Conservation (phyloP, 2,113 vertebrate genomes). For the Monarcha castaneiventris region DNA sequence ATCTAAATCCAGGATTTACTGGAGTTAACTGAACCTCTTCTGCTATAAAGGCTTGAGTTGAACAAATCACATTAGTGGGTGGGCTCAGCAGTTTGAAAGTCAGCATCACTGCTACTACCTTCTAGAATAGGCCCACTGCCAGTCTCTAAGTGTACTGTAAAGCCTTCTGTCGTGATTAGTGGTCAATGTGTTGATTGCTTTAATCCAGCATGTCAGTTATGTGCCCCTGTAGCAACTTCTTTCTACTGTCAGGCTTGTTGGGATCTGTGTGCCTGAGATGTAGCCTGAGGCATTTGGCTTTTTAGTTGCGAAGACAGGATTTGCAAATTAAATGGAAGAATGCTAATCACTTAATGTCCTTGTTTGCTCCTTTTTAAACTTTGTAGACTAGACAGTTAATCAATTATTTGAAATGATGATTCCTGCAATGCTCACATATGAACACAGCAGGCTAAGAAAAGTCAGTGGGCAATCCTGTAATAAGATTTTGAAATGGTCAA, state of each 20-base stretch:
- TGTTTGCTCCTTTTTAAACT: slow-evolving; percentile 78
- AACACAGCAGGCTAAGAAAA: slow-evolving; percentile 42
- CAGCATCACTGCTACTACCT: neutral
- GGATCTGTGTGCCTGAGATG: slow-evolving; percentile 12
- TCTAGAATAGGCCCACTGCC: neutral
- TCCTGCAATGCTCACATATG: slow-evolving; percentile 66
- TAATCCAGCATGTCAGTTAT: slow-evolving; percentile 11
- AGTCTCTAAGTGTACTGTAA: neutral
- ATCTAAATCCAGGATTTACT: neutral
- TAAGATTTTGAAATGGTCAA: neutral
- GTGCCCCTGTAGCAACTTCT: neutral
- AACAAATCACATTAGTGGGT: neutral
- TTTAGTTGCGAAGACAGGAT: slow-evolving; percentile 50
- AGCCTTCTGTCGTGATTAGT: slow-evolving; percentile 10
- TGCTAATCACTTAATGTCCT: slow-evolving; percentile 75
- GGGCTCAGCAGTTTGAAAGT: neutral
- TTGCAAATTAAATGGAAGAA: slow-evolving; percentile 68
- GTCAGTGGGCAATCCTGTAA: slow-evolving; percentile 14
- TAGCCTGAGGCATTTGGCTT: slow-evolving; percentile 58
- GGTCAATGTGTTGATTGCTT: slow-evolving; percentile 33
- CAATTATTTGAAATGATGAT: slow-evolving; percentile 78
- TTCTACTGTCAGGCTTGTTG: slow-evolving; percentile 30
- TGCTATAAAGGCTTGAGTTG: neutral
- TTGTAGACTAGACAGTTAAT: slow-evolving; percentile 76
- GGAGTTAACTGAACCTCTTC: neutral